Conservation (phyloP, 1,140 invertebrate genomes). For the Brachionus rubens region DNA sequence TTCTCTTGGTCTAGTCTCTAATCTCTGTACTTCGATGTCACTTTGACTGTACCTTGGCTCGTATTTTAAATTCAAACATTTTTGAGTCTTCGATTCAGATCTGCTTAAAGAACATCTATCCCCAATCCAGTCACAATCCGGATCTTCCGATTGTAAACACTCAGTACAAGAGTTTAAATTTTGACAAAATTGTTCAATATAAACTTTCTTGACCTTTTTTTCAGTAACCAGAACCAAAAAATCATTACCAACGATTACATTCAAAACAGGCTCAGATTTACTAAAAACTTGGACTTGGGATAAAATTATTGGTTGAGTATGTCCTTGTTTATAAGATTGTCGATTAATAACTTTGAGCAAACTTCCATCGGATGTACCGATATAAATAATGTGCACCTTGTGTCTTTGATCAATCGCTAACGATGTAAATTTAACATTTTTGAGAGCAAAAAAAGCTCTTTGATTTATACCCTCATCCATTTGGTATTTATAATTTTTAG, state of each 20-base stretch:
- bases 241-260: background rate
- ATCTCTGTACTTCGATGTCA: background rate
- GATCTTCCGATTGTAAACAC: conserved; percentile 1
- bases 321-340: background rate
- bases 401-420: background rate
- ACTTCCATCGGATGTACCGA: background rate
- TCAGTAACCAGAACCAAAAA: background rate
- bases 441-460: conserved; percentile 28
- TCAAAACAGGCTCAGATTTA: background rate
- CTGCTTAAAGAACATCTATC: background rate
- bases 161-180: background rate
- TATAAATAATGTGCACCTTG: background rate
- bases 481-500: background rate
- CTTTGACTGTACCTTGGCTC: background rate
- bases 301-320: background rate
- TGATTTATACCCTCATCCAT: conserved; percentile 22
- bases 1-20: background rate
- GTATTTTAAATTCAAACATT: background rate
- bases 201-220: background rate
- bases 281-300: background rate
- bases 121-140: background rate
- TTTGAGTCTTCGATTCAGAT: background rate
- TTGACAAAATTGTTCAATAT: background rate
- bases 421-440: conserved; percentile 39
- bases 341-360: background rate